Evolutionary conservation across 2,888 invertebrate species (phyloP).

Genomic region (Marasmarcha lunaedactyla): DNA sequence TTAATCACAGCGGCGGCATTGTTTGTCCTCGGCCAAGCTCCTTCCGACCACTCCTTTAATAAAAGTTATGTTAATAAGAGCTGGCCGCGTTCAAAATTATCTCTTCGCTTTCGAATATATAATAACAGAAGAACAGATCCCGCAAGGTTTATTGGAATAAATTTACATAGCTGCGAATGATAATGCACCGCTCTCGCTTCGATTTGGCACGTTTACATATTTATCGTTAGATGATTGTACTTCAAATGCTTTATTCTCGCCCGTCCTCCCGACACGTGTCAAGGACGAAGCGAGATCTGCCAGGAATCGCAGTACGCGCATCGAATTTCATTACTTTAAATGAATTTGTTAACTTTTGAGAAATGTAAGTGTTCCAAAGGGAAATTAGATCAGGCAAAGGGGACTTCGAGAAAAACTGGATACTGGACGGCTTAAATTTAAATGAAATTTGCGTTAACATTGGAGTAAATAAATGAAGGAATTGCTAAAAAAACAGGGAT

Average conservation of each 20-base stretch:
- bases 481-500: no score
- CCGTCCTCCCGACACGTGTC: not conserved
- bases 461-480: no score
- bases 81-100: slow-evolving; percentile 61
- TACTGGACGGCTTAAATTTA: no score
- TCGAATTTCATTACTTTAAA: not conserved
- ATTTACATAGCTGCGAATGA: slow-evolving; percentile 62
- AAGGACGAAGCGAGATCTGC: not conserved
- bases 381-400: no score
- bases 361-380: no score
- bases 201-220: slow-evolving; percentile 62
- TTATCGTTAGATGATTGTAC: slow-evolving; percentile 54
- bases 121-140: slow-evolving; percentile 47
- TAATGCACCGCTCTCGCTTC: slow-evolving; percentile 47
- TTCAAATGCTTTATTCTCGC: slow-evolving; percentile 28
- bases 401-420: no score
- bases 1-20: slow-evolving; percentile 57
- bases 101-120: slow-evolving; percentile 68
- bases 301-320: not conserved
- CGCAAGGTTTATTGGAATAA: slow-evolving; percentile 66
- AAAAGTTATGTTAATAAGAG: slow-evolving; percentile 65
- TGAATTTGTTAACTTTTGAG: no score
- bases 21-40: slow-evolving; percentile 43
- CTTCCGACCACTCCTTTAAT: slow-evolving; percentile 58
- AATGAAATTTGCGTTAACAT: no score